Base-by-base conservation (phyloP, 2,797 vertebrate species). In the Spheniscus humboldti region DNA sequence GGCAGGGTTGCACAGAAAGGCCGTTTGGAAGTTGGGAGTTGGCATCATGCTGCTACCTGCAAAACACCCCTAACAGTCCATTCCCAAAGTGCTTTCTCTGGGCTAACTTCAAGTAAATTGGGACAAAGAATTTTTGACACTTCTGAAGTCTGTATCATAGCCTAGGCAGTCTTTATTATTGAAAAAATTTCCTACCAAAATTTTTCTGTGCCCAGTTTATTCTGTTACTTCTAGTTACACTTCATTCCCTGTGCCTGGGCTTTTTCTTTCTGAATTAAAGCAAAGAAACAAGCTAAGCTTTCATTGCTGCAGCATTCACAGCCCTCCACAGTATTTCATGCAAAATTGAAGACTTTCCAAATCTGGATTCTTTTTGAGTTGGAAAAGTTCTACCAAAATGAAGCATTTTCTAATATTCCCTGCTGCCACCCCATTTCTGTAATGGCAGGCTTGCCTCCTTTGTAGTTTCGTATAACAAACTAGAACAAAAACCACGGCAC, bases 291-390 rank as follows among this genome's bases (percentile, higher is more conserved):
- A 94, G 20, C 18, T 47, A 72, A 68, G 50, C 28, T 86, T 85
- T 71, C 78, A n/a, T 4, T 67, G n/a, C 59, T 41, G 25, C 1
- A 1, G 71, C 71, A 67, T 67, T 93, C 67, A 68, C 48, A 90
- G 37, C 28, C n/a, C 57, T 81, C 45, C 53, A 68, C 60, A 45
- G 47, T 57, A 50, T 56, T 74, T 87, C 23, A 82, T 68, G 68
- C 62, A 97, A 96, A 96, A 95, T 15, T 86, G 75, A 94, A 95
- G 90, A 77, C 37, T 22, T 90, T 87, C 74, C 77, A 90, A 88
- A 94, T 76, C 9, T 31, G 9, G 47, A 71, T 74, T 86, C 48
- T 68, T 87, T 75, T 66, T 68, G 31, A 68, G 27, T 48, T 73
- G 81, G 74, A 85, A 56, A 85, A 91, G 57, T 68, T 83, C 77